phyloP scores from a whole-genome alignment of 2,888 invertebrate species.

The Ochlodes sylvanus region DNA sequence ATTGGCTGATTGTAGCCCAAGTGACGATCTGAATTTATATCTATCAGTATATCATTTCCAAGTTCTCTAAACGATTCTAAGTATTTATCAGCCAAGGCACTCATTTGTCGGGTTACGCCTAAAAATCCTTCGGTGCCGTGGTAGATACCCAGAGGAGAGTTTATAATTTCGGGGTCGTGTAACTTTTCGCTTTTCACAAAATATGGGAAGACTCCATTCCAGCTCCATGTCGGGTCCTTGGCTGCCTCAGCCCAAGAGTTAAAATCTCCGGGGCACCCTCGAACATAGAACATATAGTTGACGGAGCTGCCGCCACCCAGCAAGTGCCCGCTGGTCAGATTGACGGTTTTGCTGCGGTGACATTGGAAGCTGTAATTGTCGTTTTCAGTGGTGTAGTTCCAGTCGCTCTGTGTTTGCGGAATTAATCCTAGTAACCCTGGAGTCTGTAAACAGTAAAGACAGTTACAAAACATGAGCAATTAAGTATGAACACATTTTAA shows the following conservation, averaged over 20 bases:
- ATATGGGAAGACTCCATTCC: constrained; percentile 45
- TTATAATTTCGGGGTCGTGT: constrained; percentile 43
- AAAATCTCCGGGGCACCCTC: constrained; percentile 49
- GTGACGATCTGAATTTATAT: constrained; percentile 54
- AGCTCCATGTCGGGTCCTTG: constrained; percentile 48
- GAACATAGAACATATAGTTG: constrained; percentile 47
- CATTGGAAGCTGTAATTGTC: constrained; percentile 36
- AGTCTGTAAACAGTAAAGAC: constrained; percentile 28
- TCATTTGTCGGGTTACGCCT: constrained; percentile 45
- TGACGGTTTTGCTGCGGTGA: constrained; percentile 37
- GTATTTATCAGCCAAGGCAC: constrained; percentile 41
- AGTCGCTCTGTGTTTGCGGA: constrained; percentile 40
- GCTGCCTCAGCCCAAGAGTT: constrained; percentile 47
- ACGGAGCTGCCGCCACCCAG: constrained; percentile 50
- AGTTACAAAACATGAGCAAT: background rate
- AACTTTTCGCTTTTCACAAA: constrained; percentile 51
- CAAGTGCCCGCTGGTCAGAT: constrained; percentile 45
- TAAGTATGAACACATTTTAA: too few species aligned
- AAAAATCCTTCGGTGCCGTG: constrained; percentile 51
- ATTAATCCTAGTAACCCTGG: constrained; percentile 38
- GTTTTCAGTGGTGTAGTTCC: constrained; percentile 46
- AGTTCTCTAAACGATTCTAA: constrained; percentile 55
- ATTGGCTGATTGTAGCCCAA: constrained; percentile 53
- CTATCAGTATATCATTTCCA: constrained; percentile 52
- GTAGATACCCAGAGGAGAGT: constrained; percentile 40